Conservation (phyloP, 2,113 vertebrate species). For the Cebus imitator region DNA sequence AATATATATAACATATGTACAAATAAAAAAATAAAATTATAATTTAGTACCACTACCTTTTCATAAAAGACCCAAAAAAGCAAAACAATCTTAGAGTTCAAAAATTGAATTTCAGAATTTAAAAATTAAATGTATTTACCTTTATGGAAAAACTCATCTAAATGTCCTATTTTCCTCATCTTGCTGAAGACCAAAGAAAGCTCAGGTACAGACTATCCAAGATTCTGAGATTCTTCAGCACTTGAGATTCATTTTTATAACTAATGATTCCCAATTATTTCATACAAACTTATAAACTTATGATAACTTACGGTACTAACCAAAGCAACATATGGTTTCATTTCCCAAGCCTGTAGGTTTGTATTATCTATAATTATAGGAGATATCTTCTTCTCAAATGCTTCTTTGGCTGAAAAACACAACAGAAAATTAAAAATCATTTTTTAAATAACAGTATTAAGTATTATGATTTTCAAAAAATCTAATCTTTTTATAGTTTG, state of each 20-base stretch:
- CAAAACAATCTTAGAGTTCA: background rate
- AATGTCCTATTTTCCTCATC: background rate
- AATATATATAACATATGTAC: background rate
- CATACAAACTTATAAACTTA: conserved; percentile 26
- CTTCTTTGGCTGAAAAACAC: conserved; percentile 92
- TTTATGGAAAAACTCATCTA: background rate
- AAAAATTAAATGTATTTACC: background rate
- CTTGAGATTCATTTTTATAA: background rate
- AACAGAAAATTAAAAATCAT: conserved; percentile 53
- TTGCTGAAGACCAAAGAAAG: background rate
- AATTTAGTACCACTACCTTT: background rate
- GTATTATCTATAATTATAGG: conserved; percentile 99
- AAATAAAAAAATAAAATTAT: background rate
- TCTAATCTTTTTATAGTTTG: conserved; percentile 36
- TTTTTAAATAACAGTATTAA: conserved; percentile 40
- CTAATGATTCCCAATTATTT: background rate
- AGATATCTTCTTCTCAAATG: conserved; percentile 90
- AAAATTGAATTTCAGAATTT: background rate
- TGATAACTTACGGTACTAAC: conserved; percentile 85
- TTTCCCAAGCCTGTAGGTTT: conserved; percentile 97
- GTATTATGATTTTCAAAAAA: conserved; percentile 26
- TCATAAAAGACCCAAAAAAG: background rate
- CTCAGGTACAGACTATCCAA: background rate
- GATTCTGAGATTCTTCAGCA: background rate
- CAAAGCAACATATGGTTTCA: conserved; percentile 96